Conservation (phyloP, 2,113 vertebrate genomes). For the Vanacampus margaritifer region DNA sequence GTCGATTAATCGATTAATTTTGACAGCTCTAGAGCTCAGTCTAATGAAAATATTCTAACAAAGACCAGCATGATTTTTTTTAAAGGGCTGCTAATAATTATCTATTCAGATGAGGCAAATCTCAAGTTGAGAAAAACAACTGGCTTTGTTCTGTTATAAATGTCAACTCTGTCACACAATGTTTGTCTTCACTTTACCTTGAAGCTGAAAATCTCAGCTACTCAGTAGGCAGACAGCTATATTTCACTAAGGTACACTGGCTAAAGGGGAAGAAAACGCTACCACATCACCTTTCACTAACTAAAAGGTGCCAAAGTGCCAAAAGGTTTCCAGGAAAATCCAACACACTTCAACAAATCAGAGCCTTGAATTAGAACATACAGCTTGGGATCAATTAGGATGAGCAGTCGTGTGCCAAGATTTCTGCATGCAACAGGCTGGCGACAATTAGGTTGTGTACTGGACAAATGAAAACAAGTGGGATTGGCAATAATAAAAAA, state of each 20-base stretch:
- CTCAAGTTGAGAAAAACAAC: not conserved
- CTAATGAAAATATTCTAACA: constrained; percentile 47
- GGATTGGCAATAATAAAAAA: not conserved
- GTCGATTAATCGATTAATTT: no score
- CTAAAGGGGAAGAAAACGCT: constrained; percentile 13
- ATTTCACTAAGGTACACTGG: constrained; percentile 9
- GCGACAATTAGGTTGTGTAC: constrained; percentile 42
- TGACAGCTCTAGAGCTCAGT: no score
- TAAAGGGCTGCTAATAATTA: constrained; percentile 7
- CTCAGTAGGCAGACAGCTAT: not conserved
- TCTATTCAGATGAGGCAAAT: constrained; percentile 20
- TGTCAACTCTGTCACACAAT: not conserved
- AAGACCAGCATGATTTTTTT: constrained; percentile 31
- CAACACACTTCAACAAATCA: constrained; percentile 8
- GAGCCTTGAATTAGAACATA: constrained; percentile 29
- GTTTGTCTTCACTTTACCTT: not conserved
- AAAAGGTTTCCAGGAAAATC: constrained; percentile 14
- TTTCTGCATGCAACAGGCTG: constrained; percentile 46
- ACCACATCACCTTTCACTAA: constrained; percentile 23
- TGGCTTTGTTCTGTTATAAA: not conserved
- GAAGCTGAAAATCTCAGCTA: not conserved
- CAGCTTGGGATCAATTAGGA: constrained; percentile 35
- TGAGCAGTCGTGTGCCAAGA: constrained; percentile 51
- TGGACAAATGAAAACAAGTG: constrained; percentile 20
- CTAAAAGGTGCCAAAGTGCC: constrained; percentile 33